phyloP scores from a whole-genome alignment of 2,113 vertebrate genomes.

The Pterocles burchelli region DNA sequence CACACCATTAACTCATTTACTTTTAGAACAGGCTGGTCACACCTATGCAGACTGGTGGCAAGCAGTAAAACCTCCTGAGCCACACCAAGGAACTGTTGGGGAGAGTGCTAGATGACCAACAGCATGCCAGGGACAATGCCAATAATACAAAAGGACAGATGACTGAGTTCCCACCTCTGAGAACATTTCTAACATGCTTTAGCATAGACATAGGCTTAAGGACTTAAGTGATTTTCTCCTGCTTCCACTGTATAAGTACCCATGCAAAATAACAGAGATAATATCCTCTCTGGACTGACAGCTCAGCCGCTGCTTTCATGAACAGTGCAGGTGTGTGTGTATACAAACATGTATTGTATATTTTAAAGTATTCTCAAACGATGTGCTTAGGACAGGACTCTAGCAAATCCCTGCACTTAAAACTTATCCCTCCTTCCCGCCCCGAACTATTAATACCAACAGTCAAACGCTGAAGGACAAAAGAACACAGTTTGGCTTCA shows the following conservation, averaged over 20 bases:
- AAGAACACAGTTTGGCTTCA: conserved; percentile 45
- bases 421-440: not conserved
- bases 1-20: not conserved
- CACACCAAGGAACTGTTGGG: not conserved
- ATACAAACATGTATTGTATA: fast-evolving
- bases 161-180: not conserved
- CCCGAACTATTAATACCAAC: conserved; percentile 15
- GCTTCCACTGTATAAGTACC: not conserved
- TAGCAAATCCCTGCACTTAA: not conserved
- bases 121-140: not conserved
- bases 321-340: fast-evolving
- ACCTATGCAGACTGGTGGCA: not conserved
- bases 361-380: not conserved
- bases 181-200: not conserved
- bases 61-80: not conserved
- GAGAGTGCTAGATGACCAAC: not conserved
- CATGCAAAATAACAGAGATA: not conserved
- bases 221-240: not conserved
- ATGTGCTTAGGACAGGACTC: not conserved
- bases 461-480: conserved; percentile 19
- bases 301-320: not conserved
- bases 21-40: not conserved
- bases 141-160: not conserved
- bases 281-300: not conserved
- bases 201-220: not conserved